A percentile compares a stretch with the other conserved stretches of the same genome.
phyloP scores from a whole-genome alignment of 2,888 invertebrate genomes.

The Hypomecis punctinalis region DNA sequence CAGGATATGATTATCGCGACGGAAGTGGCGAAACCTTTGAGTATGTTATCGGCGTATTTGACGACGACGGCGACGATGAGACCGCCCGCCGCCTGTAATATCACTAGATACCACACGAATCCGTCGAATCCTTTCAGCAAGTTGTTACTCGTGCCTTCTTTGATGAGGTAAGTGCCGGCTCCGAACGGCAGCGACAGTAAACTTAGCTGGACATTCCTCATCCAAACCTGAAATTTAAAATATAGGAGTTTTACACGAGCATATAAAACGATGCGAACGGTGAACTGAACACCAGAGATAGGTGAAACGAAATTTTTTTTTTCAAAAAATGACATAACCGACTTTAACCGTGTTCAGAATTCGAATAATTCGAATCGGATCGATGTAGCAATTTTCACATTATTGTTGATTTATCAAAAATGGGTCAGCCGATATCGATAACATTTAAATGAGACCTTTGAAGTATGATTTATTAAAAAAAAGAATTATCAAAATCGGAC shows the following conservation, averaged over 20 bases:
- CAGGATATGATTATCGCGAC: slow-evolving; percentile 98
- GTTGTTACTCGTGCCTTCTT: slow-evolving; percentile 90
- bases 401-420: no score
- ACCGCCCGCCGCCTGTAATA: slow-evolving; percentile 97
- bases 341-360: no score
- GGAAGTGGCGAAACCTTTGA: slow-evolving; percentile 99
- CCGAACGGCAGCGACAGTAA: slow-evolving; percentile 96
- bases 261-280: no score
- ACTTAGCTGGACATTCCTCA: slow-evolving; percentile 98
- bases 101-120: slow-evolving; percentile 94
- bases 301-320: no score
- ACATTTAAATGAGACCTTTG: no score
- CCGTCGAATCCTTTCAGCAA: slow-evolving; percentile 88
- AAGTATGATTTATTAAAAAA: no score
- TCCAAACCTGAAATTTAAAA: slow-evolving; percentile 88
- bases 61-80: slow-evolving; percentile 99
- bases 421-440: no score
- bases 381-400: no score
- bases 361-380: no score
- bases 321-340: no score
- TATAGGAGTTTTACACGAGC: background rate
- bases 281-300: no score
- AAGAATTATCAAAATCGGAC: no score
- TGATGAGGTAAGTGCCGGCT: slow-evolving; percentile 90
- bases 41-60: slow-evolving; percentile 99